Conservation (phyloP, 2,797 vertebrate genomes). For the Phaenicophaeus curvirostris region DNA sequence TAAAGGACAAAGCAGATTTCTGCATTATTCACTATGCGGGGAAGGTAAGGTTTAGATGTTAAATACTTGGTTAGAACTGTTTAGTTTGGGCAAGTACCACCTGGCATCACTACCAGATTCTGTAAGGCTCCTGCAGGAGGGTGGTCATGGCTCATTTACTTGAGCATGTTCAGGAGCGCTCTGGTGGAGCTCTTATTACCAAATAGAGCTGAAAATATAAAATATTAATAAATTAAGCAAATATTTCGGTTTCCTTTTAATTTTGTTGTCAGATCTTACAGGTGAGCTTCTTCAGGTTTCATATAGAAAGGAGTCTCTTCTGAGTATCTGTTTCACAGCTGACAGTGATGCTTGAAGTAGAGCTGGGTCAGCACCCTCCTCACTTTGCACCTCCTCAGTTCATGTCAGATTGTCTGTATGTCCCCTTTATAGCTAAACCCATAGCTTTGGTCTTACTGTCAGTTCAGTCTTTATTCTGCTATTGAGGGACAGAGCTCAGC, state of each 20-base stretch:
- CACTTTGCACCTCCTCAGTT: background rate
- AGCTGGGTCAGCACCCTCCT: background rate
- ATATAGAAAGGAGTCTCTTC: background rate
- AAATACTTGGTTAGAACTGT: background rate
- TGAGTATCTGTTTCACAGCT: background rate
- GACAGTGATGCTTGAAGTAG: background rate
- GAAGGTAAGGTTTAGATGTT: slow-evolving; percentile 81
- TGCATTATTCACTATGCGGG: slow-evolving; percentile 97
- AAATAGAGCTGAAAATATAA: background rate
- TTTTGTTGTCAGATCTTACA: background rate
- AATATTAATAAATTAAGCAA: background rate
- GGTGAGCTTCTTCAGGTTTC: background rate
- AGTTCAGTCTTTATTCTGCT: background rate
- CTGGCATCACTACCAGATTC: too few species aligned
- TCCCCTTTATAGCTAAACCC: background rate
- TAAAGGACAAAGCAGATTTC: slow-evolving; percentile 97
- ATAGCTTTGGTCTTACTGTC: background rate
- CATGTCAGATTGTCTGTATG: background rate
- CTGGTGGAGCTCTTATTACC: background rate
- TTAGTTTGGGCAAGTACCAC: background rate
- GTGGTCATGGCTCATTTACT: background rate
- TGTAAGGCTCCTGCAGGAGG: background rate
- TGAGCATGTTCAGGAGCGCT: background rate
- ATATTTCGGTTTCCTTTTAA: background rate
- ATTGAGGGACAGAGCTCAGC: background rate